These are phyloP conservation scores for Eleutherodactylus coqui DNA, from an alignment of 2,797 vertebrate genomes.

Conservation along the genomic window DNA sequence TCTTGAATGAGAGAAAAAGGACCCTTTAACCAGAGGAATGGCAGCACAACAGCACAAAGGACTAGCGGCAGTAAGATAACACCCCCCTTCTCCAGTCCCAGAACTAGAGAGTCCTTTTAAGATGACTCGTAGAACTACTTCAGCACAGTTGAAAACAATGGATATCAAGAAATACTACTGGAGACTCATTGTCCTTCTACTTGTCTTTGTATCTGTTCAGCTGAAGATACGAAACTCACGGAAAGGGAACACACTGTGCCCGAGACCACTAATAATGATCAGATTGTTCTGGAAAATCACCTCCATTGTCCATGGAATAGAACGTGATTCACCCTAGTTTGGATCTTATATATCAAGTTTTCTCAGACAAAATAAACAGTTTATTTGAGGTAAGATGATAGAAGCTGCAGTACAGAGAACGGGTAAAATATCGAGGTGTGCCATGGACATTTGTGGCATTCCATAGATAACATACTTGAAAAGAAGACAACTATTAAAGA, in stretches of 20 bases:
- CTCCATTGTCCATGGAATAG: conserved; percentile 4
- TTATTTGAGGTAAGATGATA: conserved; percentile 5
- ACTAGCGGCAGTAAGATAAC: too few relatives aligned
- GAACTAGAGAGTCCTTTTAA: too few relatives aligned
- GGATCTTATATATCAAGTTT: not conserved
- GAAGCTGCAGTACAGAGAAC: too few relatives aligned
- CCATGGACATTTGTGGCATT: not conserved
- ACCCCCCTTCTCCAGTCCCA: too few relatives aligned
- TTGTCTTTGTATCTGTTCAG: not conserved
- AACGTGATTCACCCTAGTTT: not conserved
- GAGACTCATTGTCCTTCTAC: not conserved
- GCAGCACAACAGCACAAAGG: too few relatives aligned
- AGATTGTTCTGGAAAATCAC: not conserved
- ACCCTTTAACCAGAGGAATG: too few relatives aligned
- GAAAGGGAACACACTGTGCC: not conserved
- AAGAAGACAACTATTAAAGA: conserved; percentile 13
- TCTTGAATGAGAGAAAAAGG: too few relatives aligned
- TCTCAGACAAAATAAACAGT: not conserved
- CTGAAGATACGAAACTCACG: not conserved
- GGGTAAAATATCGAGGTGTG: not conserved
- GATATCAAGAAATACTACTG: not conserved
- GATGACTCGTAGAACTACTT: not conserved
- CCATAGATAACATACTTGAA: conserved; percentile 45
- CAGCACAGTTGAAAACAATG: not conserved
- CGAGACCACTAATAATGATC: not conserved